Base-by-base conservation (phyloP, 2,113 vertebrate species). In the Campylomormyrus tamandua region DNA sequence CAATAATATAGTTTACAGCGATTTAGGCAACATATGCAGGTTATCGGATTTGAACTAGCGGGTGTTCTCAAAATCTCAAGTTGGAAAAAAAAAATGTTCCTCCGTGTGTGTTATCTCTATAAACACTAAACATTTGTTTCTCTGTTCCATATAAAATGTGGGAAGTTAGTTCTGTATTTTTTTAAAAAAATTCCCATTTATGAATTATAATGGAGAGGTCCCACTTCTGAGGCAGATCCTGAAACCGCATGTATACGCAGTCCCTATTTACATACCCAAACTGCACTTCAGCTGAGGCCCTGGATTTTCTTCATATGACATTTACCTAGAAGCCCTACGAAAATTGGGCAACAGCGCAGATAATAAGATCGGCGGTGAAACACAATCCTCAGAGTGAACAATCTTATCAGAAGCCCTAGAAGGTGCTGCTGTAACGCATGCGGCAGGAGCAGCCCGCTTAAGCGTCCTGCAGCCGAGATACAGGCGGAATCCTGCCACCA, bases 391-490 rank as follows among this genome's bases (percentile, higher is more conserved):
- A 11, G 31, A 52, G 42, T 24, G 42, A 80, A 45, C n/a, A n/a
- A 19, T 27, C 19, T 91, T 91, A 39, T 85, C 88, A 50, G 89
- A 90, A 91, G 88, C 90, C 90, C 88, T 87, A 90, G 90, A 91
- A 89, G 62, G 86, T 90, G 89, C 70, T 90, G 92, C 74, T 89
- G 90, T 80, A 74, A 90, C 35, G 9, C 89, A 90, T 87, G 91
- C 88, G 89, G 89, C 88, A 83, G 27, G 89, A 52, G 62, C 35
- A 89, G 91, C 91, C 50, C 9, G 13, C 2, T 48, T 46, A 84
- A 84, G 19, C 21, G 42, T 8, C 5, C 27, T 39, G 35, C 27
- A 39, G 74, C 31, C n/a, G 31, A 17, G 27, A 48, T 85, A 19
- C 83, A 27, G n/a, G 42, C 9, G 42, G 24, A 24, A 85, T n/a